Evolutionary conservation across 2,113 vertebrate genomes (phyloP).

Genomic region (Vulpes ferrilata): DNA sequence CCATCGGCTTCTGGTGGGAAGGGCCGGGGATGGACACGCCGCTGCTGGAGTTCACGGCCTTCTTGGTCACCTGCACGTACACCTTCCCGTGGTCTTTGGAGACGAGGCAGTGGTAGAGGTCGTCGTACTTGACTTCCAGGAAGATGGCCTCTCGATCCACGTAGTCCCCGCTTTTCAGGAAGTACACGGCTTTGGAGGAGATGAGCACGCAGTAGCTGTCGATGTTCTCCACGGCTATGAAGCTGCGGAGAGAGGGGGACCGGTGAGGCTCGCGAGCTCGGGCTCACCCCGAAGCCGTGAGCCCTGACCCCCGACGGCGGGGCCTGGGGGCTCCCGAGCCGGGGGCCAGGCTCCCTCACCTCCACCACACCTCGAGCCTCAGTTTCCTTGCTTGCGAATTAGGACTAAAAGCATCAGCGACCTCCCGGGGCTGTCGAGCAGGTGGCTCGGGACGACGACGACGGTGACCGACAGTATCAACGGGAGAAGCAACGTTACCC

Average conservation of each 20-base stretch:
- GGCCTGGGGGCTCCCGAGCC: not conserved
- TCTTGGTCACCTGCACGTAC: conserved; percentile 98
- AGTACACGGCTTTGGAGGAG: conserved; percentile 97
- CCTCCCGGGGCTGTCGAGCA: not conserved
- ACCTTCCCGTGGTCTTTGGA: conserved; percentile 97
- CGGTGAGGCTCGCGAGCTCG: too few species aligned
- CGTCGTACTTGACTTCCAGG: conserved; percentile 97
- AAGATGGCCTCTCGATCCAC: conserved; percentile 96
- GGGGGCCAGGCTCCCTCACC: fast-evolving
- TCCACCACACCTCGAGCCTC: not conserved
- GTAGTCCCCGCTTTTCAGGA: conserved; percentile 93
- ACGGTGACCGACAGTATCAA: not conserved
- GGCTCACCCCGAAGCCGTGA: too few species aligned
- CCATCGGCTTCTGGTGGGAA: conserved; percentile 98
- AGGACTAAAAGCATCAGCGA: not conserved
- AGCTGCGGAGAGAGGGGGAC: conserved; percentile 85
- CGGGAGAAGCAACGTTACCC: not conserved
- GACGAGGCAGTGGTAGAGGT: conserved; percentile 98
- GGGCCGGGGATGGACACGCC: conserved; percentile 96
- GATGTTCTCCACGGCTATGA: conserved; percentile 96
- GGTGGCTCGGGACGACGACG: fast-evolving
- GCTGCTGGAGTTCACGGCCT: conserved; percentile 93
- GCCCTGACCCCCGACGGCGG: fast-evolving
- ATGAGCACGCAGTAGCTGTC: conserved; percentile 97
- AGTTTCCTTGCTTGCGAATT: not conserved